phyloP scores from a whole-genome alignment of 2,888 invertebrate species.

The Thymelicus lineola region DNA sequence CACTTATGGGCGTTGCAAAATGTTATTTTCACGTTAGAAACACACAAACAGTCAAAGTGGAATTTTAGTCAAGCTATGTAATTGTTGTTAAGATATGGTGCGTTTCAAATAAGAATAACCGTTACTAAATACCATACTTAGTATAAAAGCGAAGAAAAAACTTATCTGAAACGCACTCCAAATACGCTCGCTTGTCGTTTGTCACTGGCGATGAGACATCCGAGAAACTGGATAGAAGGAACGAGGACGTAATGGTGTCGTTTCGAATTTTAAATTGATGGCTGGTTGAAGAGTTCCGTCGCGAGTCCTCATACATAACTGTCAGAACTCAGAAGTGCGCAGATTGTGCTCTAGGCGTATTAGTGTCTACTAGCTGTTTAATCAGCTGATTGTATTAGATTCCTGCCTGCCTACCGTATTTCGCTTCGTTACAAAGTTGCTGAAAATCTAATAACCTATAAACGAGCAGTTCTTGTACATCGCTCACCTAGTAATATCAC shows the following conservation, averaged over 20 bases:
- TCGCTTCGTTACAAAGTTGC: background rate
- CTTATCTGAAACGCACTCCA: too few relatives aligned
- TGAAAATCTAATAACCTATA: too few relatives aligned
- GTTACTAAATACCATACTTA: too few relatives aligned
- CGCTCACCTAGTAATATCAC: too few relatives aligned
- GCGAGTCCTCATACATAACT: slow-evolving; percentile 35
- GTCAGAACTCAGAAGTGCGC: slow-evolving; percentile 23
- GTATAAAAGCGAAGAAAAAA: too few relatives aligned
- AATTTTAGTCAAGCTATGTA: too few relatives aligned
- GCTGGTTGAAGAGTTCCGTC: slow-evolving; percentile 33
- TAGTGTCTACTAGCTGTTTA: slow-evolving; percentile 18
- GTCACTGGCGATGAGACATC: background rate
- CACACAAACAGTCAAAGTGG: too few relatives aligned
- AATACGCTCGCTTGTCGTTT: background rate
- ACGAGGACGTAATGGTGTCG: slow-evolving; percentile 28
- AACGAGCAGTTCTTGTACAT: too few relatives aligned
- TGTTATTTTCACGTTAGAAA: too few relatives aligned
- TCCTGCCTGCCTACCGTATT: background rate
- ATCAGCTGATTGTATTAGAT: slow-evolving; percentile 1
- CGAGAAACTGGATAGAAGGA: background rate
- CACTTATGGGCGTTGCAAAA: too few relatives aligned
- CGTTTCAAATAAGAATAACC: too few relatives aligned
- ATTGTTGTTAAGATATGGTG: too few relatives aligned
- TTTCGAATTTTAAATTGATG: slow-evolving; percentile 34
- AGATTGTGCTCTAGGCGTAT: slow-evolving; percentile 8